Base-by-base conservation (phyloP, 2,113 vertebrate genomes). In the Lagenorhynchus albirostris region DNA sequence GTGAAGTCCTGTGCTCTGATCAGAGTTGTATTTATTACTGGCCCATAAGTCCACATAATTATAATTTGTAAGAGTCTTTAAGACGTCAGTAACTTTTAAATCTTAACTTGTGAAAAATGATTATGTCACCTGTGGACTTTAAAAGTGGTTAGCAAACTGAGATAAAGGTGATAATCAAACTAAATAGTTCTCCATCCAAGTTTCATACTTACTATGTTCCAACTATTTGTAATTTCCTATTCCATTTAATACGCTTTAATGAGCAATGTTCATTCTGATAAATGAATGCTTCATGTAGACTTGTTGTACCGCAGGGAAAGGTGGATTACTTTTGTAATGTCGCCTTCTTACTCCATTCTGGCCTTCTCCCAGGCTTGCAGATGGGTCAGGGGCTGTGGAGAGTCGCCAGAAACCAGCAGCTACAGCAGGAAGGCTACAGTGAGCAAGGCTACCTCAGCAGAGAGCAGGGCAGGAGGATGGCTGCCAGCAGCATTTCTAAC, bases 381-480 rank as follows among this genome's bases (percentile, higher is more conserved):
- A 99, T 99, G 99, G 99, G 99, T 99, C 99, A 99, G 97, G 99
- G 98, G 98, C 98, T 99, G 98, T 99, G 99, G 99, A 99, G 99
- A 99, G 99, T 99, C 97, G 99, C 99, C 98, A 99, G 99, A 98
- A 99, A 99, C 98, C 99, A 99, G 98, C 99, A 99, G 97, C 98
- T 99, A 94, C 99, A 99, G 83, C 99, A 99, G 83, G 99, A 99
- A 98, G 99, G 99, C 91, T 99, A 99, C 21, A 98, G 98, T 26
- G 99, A 99, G 36, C 99, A 98, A 97, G 98, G 98, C 92, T 99
- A 98, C 98, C 98, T 99, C 50, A 90, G 97, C 84, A 99, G 99
- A 97, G 98, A 99, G 65, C 98, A 99, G 97, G 98, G 98, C 91
- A 96, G 99, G 98, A 98, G 99, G 95, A 98, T 98, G 98, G 98